Evolutionary conservation across 2,797 vertebrate genomes (phyloP).

Genomic region (Gephyroberyx darwinii): DNA sequence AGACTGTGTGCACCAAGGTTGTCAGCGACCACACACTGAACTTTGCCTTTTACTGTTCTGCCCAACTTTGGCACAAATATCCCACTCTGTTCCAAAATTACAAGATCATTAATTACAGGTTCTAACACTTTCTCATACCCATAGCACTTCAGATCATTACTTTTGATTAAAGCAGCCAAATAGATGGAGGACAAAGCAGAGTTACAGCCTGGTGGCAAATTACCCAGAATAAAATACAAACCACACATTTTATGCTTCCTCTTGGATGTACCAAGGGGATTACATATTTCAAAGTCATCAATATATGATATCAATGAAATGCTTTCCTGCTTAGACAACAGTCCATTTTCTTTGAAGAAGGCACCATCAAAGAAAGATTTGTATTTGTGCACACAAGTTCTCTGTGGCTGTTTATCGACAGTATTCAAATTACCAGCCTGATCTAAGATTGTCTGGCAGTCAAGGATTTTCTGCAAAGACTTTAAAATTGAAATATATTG

Average conservation of each 20-base stretch:
- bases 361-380: conserved; percentile 23
- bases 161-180: conserved; percentile 33
- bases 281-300: conserved; percentile 32
- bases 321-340: conserved; percentile 29
- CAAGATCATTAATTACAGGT: conserved; percentile 24
- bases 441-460: conserved; percentile 35
- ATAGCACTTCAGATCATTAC: conserved; percentile 26
- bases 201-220: conserved; percentile 16
- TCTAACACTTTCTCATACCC: conserved; percentile 23
- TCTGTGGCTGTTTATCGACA: not conserved
- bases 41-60: conserved; percentile 30
- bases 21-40: conserved; percentile 39
- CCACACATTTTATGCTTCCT: conserved; percentile 26
- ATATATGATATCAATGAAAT: conserved; percentile 42
- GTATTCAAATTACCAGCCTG: conserved; percentile 31
- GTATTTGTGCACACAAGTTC: not conserved
- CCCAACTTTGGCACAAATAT: conserved; percentile 22
- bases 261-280: conserved; percentile 18
- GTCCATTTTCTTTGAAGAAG: conserved; percentile 19
- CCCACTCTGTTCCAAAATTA: conserved; percentile 24
- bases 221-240: conserved; percentile 26
- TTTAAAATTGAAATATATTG: conserved; percentile 35
- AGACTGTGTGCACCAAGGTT: conserved; percentile 32
- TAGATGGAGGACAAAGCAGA: conserved; percentile 18
- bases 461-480: conserved; percentile 32